Base-by-base conservation (phyloP, 2,797 vertebrate genomes). In the Helicolenus hilgendorfi region DNA sequence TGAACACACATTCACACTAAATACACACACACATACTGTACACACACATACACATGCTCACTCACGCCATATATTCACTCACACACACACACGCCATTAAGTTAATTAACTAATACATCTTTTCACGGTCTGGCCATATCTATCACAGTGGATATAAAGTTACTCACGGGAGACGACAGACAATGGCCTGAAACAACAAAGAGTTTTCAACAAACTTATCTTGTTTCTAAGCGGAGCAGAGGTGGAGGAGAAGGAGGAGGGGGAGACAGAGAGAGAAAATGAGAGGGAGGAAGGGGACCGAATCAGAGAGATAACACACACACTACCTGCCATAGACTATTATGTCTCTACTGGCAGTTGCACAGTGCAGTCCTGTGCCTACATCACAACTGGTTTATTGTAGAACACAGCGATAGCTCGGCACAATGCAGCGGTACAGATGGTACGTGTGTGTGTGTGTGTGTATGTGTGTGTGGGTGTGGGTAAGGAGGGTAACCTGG, bases 71-170 rank as follows among this genome's bases (percentile, higher is more conserved):
- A 65, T 38, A 67, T 38, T 67, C 26, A 69, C n/a, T n/a, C n/a
- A n/a, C 38, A 41, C 38, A 15, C 67, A 69, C 67, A 77, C 29
- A 84, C 8, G 10, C 75, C 80, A 92, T 89, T 85, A 81, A 73
- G 77, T 91, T 95, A 93, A 94, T 95, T 92, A 93, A 91, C 84
- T 79, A 90, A 91, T 95, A 81, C 79, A 92, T 95, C 90, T 94
- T 87, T 81, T 70, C 62, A 45, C 56, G 49, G 26, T 26, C 26
- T 55, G n/a, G 72, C 20, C 22, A 8, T 72, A 84, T 85, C 76
- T 79, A 72, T 87, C 84, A 87, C 45, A 56, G 77, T 56, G 74
- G 74, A 65, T 86, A 82, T 80, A 84, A 88, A 89, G 84, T 84
- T 84, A 73, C 79, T 84, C 65, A 77, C 74, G 20, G 81, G 81